Base-by-base conservation (phyloP, 2,888 invertebrate species). In the Arrhopalites spinosus region DNA sequence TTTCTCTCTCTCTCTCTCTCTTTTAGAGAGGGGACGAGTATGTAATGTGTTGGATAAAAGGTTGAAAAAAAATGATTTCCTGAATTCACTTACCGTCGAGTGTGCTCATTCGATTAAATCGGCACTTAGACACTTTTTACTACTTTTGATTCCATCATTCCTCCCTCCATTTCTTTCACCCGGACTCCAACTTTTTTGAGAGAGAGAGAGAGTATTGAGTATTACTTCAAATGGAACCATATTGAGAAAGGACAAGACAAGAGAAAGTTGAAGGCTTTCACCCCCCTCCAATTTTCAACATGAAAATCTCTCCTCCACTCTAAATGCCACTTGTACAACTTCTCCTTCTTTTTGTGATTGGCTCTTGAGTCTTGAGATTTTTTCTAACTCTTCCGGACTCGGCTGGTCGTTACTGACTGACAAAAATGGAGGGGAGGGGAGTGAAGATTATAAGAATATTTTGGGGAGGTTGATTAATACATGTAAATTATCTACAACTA, bases 101-200 rank as follows among this genome's bases (percentile, higher is more conserved):
- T 76, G 76, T 63, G 63, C 68, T 76, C 76, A 76, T 76, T 76
- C 76, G 69, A 73, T 76, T 76, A 76, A 76, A 76, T 73, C 76
- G 76, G 76, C 73, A 73, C 76, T 76, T 76, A 76, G 53, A 69
- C 76, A 76, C 64, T 69, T 76, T 76, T 76, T 53, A 76, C 67
- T 72, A 67, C 76, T 59, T 76, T 76, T 76, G 76, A 76, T 76
- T 76, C 73, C 76, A 76, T 76, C 68, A 73, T 76, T 29, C n/a
- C 64, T 36, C 30, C 64, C 64, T 53, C 8, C 64, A 30, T 20
- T n/a, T 64, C 30, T 29, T 36, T 29, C 29, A 30, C 15, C 27
- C n/a, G n/a, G n/a, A 63, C 25, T 63, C 27, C 30, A 63, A 15
- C 61, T 25, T 30, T 30, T 63, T 63, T 27, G n/a, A n/a, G n/a